Percentiles rank a stretch among this genome's conserved stretches.
These are phyloP conservation scores for Peromyscus eremicus DNA, from an alignment of 2,797 vertebrate genomes.

Conservation along the genomic window DNA sequence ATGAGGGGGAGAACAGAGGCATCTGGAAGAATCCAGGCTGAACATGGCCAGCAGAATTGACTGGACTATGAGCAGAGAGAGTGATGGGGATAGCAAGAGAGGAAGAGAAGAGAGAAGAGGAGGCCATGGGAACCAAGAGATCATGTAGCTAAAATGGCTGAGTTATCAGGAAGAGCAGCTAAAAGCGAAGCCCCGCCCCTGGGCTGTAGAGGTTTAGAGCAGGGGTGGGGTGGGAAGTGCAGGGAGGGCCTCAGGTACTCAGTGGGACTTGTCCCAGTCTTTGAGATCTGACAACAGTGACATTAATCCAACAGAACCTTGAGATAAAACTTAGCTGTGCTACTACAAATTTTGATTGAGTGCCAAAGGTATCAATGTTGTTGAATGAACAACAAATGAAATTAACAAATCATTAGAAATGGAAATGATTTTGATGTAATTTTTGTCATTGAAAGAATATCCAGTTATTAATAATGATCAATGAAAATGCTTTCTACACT, in stretches of 20 bases:
- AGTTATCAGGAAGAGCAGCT: neutral
- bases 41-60: neutral
- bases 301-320: neutral
- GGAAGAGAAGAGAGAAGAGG: neutral
- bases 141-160: neutral
- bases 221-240: no score
- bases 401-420: neutral
- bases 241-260: no score
- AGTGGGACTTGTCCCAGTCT: neutral
- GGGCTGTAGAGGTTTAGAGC: neutral
- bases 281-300: neutral
- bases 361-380: neutral
- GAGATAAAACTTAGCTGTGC: neutral
- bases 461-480: conserved; percentile 10
- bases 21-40: neutral
- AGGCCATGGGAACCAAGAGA: neutral
- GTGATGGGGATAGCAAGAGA: neutral
- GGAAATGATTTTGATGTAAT: neutral
- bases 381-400: neutral
- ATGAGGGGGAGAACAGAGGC: neutral
- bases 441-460: conserved; percentile 33
- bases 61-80: neutral
- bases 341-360: neutral
- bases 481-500: conserved; percentile 40
- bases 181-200: neutral